Percentiles rank a stretch among this genome's conserved stretches.
Evolutionary conservation across 2,888 invertebrate genomes (phyloP).

Genomic region (Apomyelois bistriatella): DNA sequence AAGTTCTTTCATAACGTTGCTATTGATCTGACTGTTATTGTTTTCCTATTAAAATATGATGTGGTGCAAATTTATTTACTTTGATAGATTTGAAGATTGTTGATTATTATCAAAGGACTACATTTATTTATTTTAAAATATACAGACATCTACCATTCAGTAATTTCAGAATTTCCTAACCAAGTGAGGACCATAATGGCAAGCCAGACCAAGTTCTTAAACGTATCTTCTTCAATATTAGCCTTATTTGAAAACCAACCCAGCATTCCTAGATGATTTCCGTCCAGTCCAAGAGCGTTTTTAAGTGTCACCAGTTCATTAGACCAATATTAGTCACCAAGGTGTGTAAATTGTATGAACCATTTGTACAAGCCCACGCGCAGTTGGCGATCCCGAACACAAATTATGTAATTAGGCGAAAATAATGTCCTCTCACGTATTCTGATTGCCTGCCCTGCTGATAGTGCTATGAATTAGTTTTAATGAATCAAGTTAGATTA

Average conservation of each 20-base stretch:
- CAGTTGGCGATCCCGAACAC: slow-evolving; percentile 15
- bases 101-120: no score
- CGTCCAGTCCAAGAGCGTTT: slow-evolving; percentile 24
- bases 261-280: slow-evolving; percentile 3
- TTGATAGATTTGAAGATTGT: no score
- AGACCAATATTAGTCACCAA: slow-evolving; percentile 61
- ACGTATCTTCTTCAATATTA: neutral
- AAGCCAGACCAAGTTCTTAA: no score
- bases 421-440: slow-evolving; percentile 6
- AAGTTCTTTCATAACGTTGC: no score
- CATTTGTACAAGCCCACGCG: slow-evolving; percentile 64
- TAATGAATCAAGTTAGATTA: neutral
- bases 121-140: no score
- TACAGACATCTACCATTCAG: no score
- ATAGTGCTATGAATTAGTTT: neutral
- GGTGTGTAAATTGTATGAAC: slow-evolving; percentile 54
- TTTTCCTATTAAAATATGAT: no score
- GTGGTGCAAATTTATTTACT: no score
- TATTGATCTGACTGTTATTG: no score
- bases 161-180: no score
- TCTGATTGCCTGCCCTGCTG: neutral
- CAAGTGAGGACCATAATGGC: no score
- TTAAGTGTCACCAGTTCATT: slow-evolving; percentile 65
- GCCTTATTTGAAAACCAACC: neutral
- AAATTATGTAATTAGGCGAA: slow-evolving; percentile 16